These are phyloP conservation scores for Parasteatoda lunata DNA, from an alignment of 2,888 invertebrate genomes.

Conservation along the genomic window DNA sequence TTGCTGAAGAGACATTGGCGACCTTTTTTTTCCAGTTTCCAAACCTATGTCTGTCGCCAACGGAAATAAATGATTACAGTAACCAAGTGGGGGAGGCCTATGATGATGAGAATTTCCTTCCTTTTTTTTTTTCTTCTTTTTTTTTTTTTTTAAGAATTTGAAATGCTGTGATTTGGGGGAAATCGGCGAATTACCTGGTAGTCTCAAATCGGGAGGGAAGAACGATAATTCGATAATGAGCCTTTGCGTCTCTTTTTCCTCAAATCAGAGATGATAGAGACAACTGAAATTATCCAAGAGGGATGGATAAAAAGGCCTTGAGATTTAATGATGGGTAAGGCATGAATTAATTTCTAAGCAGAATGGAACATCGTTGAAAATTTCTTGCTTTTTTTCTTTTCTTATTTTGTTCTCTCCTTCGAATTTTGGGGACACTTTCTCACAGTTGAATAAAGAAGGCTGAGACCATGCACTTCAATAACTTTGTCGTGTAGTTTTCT, in stretches of 20 bases:
- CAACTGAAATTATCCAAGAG: conserved; percentile 20
- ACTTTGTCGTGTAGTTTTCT: too few relatives aligned
- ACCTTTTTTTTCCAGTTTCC: conserved; percentile 9
- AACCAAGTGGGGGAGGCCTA: conserved; percentile 58
- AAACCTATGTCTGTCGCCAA: conserved; percentile 40
- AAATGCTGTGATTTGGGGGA: conserved; percentile 43
- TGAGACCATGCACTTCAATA: background rate
- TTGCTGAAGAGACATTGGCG: conserved; percentile 30
- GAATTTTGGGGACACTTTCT: background rate
- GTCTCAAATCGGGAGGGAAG: conserved; percentile 11
- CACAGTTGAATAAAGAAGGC: background rate
- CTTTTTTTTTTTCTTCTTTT: conserved; percentile 14
- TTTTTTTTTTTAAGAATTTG: conserved; percentile 34
- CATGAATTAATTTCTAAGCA: background rate
- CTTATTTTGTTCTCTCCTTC: background rate
- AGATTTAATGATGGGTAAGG: conserved; percentile 27
- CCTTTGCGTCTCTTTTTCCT: conserved; percentile 28
- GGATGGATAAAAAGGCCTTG: conserved; percentile 27
- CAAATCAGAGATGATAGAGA: conserved; percentile 31
- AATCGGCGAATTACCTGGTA: conserved; percentile 29
- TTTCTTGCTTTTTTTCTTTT: too few relatives aligned
- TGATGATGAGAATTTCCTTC: conserved; percentile 14
- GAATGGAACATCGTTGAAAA: background rate
- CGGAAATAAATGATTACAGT: conserved; percentile 64
- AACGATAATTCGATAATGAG: conserved; percentile 54